phyloP scores from a whole-genome alignment of 2,888 invertebrate genomes.

The Drosophila parthenogenetica region DNA sequence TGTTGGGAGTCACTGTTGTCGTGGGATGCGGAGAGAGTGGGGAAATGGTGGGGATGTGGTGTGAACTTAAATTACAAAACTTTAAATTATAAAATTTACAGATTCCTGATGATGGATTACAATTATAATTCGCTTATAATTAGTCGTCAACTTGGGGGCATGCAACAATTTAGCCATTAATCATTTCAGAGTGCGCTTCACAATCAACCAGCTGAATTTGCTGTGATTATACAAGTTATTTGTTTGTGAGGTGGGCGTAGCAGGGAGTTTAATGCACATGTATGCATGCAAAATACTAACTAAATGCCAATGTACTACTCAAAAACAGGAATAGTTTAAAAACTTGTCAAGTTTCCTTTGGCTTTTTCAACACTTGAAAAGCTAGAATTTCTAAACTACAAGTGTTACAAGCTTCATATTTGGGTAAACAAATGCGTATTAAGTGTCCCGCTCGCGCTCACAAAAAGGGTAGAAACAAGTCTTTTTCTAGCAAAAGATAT shows the following conservation, averaged over 20 bases:
- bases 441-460: too few relatives aligned
- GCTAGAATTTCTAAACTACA: too few relatives aligned
- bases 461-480: too few relatives aligned
- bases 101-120: conserved; percentile 12
- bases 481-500: too few relatives aligned
- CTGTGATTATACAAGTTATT: background rate
- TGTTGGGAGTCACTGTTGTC: background rate
- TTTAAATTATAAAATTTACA: conserved; percentile 12
- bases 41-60: background rate
- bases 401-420: too few relatives aligned
- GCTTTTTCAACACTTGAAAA: too few relatives aligned
- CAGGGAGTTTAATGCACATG: too few relatives aligned
- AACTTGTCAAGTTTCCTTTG: too few relatives aligned
- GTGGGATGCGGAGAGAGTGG: background rate
- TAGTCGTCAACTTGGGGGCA: background rate
- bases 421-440: too few relatives aligned
- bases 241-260: background rate
- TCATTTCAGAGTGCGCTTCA: conserved; percentile 1
- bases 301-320: too few relatives aligned
- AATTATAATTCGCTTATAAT: conserved; percentile 15
- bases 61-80: background rate
- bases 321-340: too few relatives aligned
- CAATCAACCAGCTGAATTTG: background rate
- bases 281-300: too few relatives aligned
- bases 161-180: conserved; percentile 13